Conservation (phyloP, 2,797 vertebrate genomes). For the Phoeniculus purpureus region DNA sequence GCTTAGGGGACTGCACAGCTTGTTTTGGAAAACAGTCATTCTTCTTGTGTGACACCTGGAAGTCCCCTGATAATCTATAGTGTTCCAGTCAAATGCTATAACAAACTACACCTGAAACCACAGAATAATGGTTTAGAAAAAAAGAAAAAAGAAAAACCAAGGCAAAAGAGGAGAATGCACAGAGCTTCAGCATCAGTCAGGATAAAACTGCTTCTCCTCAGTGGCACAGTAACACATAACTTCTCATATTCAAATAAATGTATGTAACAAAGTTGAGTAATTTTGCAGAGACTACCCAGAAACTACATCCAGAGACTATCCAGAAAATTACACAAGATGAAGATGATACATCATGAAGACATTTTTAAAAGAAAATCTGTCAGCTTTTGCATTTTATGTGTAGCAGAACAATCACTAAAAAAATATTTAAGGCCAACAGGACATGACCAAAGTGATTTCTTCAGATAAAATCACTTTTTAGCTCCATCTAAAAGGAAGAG, state of each 20-base stretch:
- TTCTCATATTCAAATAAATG: neutral
- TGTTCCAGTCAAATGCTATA: constrained; percentile 16
- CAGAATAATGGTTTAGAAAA: neutral
- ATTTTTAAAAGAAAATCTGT: neutral
- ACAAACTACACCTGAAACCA: constrained; percentile 55
- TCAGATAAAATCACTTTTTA: neutral
- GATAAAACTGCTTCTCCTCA: neutral
- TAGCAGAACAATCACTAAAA: neutral
- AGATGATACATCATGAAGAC: neutral
- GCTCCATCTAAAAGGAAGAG: neutral
- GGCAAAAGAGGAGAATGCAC: neutral
- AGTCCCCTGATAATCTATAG: constrained; percentile 48
- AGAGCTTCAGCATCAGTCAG: neutral
- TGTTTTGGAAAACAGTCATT: constrained; percentile 64
- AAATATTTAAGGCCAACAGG: neutral
- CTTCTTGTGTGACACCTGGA: constrained; percentile 51
- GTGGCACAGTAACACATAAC: neutral
- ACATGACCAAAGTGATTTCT: neutral
- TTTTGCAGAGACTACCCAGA: too few species aligned
- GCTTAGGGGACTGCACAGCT: constrained; percentile 52
- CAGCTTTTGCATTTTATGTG: neutral
- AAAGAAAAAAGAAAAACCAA: neutral
- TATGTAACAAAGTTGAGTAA: neutral
- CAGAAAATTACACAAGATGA: neutral
- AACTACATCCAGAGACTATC: too few species aligned